These are phyloP conservation scores for Ooceraea biroi DNA, from an alignment of 1,140 invertebrate genomes.

Conservation along the genomic window DNA sequence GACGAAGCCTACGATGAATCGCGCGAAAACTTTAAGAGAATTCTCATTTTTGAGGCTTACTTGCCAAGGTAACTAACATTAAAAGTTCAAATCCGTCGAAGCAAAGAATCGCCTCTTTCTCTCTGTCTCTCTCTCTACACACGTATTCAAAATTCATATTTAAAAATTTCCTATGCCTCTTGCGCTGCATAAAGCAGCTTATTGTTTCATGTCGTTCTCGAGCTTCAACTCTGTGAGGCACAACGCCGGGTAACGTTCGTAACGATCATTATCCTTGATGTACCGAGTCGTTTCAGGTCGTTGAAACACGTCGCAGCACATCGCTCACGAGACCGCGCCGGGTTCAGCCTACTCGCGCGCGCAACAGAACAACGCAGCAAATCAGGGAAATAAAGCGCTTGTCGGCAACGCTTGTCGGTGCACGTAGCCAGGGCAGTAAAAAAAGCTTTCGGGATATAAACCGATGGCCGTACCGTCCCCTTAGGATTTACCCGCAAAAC, in stretches of 20 bases:
- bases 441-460: constrained; percentile 69
- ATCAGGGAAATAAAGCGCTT: constrained; percentile 73
- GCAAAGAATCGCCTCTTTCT: background rate
- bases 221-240: background rate
- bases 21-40: background rate
- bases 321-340: background rate
- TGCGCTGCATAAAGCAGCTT: background rate
- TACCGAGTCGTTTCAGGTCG: background rate
- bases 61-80: background rate
- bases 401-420: constrained; percentile 53
- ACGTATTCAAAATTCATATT: too few species aligned
- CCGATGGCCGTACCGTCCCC: constrained; percentile 46
- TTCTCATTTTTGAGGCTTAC: background rate
- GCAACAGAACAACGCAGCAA: constrained; percentile 67
- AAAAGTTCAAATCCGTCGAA: background rate
- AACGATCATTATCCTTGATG: constrained; percentile 20
- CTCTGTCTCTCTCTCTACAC: too few species aligned
- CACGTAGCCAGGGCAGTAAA: constrained; percentile 47
- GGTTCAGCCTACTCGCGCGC: constrained; percentile 20
- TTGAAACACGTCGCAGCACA: background rate
- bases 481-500: constrained; percentile 66
- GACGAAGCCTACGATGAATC: background rate
- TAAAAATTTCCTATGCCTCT: background rate
- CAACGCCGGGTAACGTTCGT: background rate
- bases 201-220: background rate